These are phyloP conservation scores for Pteromalus puparum DNA, from an alignment of 1,140 invertebrate genomes.

Conservation along the genomic window DNA sequence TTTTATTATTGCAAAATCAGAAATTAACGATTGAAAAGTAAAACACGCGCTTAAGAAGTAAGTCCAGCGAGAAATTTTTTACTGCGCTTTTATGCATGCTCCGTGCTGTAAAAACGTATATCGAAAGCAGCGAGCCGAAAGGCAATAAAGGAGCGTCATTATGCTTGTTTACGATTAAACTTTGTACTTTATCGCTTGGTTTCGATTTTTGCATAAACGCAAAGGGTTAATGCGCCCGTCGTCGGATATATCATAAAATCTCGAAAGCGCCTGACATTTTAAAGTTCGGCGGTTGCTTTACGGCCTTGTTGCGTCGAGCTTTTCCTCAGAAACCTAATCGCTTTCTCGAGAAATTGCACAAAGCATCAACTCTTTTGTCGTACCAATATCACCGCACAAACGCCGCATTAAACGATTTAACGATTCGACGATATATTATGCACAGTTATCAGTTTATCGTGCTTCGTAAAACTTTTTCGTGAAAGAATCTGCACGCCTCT, in stretches of 20 bases:
- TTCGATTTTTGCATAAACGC: conserved; percentile 30
- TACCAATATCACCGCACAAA: too few species aligned
- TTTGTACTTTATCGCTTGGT: conserved; percentile 33
- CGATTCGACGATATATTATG: too few species aligned
- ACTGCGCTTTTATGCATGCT: conserved; percentile 20
- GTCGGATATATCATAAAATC: conserved; percentile 6
- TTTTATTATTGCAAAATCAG: neutral
- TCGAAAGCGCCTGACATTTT: neutral
- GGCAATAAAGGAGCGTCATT: conserved; percentile 11
- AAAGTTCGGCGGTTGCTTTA: conserved; percentile 3
- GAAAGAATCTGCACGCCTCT: too few species aligned
- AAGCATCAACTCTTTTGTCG: too few species aligned
- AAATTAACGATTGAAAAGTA: conserved; percentile 16
- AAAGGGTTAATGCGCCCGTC: neutral
- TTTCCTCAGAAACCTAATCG: neutral
- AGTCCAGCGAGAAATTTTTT: neutral
- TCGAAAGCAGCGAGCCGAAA: neutral
- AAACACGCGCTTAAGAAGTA: neutral
- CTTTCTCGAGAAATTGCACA: too few species aligned
- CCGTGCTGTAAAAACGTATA: conserved; percentile 17
- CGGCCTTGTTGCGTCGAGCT: neutral
- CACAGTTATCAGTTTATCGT: too few species aligned
- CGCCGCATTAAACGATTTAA: too few species aligned
- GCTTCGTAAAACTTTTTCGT: too few species aligned
- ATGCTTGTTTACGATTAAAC: conserved; percentile 40